A percentile compares a stretch with the other conserved stretches of the same genome.
phyloP scores from a whole-genome alignment of 2,797 vertebrate species.

The Etheostoma nigrum region DNA sequence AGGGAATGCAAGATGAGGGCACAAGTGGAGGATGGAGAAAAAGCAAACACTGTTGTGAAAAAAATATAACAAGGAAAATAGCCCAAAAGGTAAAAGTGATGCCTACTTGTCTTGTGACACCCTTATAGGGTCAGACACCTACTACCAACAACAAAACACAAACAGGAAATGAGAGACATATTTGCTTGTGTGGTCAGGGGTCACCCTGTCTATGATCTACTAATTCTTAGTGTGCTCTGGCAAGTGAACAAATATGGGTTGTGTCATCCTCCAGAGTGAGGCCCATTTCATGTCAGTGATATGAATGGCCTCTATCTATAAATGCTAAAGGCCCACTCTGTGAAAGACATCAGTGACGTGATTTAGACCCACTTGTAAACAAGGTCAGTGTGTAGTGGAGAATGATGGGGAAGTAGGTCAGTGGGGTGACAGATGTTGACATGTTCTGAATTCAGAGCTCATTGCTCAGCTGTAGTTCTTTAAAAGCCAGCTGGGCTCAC shows the following conservation, averaged over 20 bases:
- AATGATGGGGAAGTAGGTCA: slow-evolving; percentile 77
- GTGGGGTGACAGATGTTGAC: slow-evolving; percentile 76
- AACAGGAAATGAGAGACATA: slow-evolving; percentile 52
- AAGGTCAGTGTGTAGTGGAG: slow-evolving; percentile 61
- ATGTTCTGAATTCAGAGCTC: slow-evolving; percentile 65
- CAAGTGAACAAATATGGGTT: slow-evolving; percentile 41
- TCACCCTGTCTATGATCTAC: slow-evolving; percentile 43
- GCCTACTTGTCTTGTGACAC: slow-evolving; percentile 12
- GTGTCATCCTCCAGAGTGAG: slow-evolving; percentile 5
- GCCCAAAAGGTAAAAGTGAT: slow-evolving; percentile 20
- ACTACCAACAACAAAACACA: slow-evolving; percentile 34
- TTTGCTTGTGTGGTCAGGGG: slow-evolving; percentile 38
- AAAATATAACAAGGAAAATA: slow-evolving; percentile 45
- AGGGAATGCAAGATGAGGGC: slow-evolving; percentile 39
- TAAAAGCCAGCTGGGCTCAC: slow-evolving; percentile 69
- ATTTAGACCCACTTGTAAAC: slow-evolving; percentile 68
- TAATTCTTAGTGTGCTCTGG: slow-evolving; percentile 43
- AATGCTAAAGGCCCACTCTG: slow-evolving; percentile 33
- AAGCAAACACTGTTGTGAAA: slow-evolving; percentile 63
- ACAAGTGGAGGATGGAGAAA: slow-evolving; percentile 50
- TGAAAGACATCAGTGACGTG: slow-evolving; percentile 45
- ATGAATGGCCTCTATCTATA: slow-evolving; percentile 32
- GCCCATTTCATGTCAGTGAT: slow-evolving; percentile 30
- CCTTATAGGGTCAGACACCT: slow-evolving; percentile 11
- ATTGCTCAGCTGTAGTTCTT: slow-evolving; percentile 74